Conservation (phyloP, 2,888 invertebrate species). For the Cosmia pyralina region DNA sequence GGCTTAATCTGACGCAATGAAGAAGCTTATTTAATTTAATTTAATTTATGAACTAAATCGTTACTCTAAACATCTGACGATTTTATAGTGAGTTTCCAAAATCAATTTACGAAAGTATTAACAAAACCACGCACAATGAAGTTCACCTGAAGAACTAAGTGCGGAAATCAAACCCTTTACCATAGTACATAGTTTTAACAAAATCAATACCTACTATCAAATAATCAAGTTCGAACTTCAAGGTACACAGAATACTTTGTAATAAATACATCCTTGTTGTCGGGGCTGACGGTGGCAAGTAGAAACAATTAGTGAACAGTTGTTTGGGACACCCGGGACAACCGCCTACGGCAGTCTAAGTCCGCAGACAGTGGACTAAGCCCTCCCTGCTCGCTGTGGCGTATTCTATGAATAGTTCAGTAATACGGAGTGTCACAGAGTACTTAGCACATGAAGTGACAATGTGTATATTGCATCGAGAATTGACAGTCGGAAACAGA, state of each 20-base stretch:
- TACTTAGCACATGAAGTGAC: constrained; percentile 15
- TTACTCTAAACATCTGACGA: constrained; percentile 26
- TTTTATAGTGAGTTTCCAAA: constrained; percentile 57
- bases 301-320: constrained; percentile 71
- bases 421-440: constrained; percentile 36
- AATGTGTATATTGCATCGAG: not conserved
- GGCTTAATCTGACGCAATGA: not conserved
- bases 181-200: constrained; percentile 50
- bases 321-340: constrained; percentile 71
- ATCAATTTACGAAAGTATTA: constrained; percentile 54
- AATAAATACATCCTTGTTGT: constrained; percentile 57
- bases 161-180: no score
- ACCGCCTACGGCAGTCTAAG: constrained; percentile 70
- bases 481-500: not conserved
- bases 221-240: constrained; percentile 63
- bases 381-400: constrained; percentile 47
- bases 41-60: constrained; percentile 9
- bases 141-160: no score
- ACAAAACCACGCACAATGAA: no score
- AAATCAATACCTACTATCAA: constrained; percentile 53
- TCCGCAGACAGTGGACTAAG: constrained; percentile 63
- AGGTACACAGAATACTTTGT: constrained; percentile 58
- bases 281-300: constrained; percentile 59
- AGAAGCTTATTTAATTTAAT: no score
- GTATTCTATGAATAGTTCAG: constrained; percentile 61